phyloP scores from a whole-genome alignment of 2,797 vertebrate genomes.

The Alauda arvensis region DNA sequence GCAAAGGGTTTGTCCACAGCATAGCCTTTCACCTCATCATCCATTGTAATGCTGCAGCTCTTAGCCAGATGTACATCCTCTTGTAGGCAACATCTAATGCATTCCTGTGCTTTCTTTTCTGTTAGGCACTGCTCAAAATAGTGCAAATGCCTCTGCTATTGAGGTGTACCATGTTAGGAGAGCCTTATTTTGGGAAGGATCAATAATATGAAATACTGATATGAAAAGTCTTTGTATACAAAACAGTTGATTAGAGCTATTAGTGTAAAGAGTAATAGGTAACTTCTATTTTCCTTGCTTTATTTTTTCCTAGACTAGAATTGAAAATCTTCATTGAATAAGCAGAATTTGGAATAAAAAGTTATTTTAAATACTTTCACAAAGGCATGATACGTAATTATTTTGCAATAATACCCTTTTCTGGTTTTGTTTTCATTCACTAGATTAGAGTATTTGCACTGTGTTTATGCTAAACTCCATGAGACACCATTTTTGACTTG shows the following conservation, averaged over 20 bases:
- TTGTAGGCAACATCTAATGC: background rate
- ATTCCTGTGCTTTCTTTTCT: background rate
- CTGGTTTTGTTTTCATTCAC: background rate
- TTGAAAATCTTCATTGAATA: background rate
- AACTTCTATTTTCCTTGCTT: background rate
- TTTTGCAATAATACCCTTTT: background rate
- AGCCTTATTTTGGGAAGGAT: background rate
- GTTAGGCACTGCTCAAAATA: background rate
- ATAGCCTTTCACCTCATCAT: rapidly evolving
- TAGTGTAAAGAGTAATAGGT: background rate
- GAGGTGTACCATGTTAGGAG: background rate
- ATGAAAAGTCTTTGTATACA: background rate
- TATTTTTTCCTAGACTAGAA: background rate
- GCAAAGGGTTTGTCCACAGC: background rate
- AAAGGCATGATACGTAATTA: background rate
- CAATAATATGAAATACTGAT: background rate
- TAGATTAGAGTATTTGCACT: background rate
- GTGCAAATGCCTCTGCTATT: background rate
- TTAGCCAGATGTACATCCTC: background rate
- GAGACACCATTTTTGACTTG: rapidly evolving
- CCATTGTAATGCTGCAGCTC: background rate
- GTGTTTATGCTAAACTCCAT: background rate
- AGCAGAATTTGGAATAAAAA: background rate
- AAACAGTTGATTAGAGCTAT: background rate
- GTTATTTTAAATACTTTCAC: background rate